A percentile compares a stretch with the other conserved stretches of the same genome.
Conservation (phyloP, 2,113 vertebrate genomes). For the Condylura cristata region DNA sequence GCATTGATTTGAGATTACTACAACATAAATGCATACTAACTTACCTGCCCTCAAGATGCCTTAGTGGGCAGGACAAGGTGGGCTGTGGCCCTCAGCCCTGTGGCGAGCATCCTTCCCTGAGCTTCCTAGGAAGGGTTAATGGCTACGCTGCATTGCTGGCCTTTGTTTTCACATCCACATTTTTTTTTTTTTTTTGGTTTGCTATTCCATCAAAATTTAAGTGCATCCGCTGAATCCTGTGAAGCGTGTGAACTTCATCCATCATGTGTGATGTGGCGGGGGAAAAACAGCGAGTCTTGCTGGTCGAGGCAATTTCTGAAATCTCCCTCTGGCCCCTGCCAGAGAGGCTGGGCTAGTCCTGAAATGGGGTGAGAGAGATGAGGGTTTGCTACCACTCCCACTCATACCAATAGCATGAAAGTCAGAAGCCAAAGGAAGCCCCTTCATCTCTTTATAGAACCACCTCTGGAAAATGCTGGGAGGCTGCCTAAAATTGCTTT, state of each 20-base stretch:
- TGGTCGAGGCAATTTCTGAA: background rate
- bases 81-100: fast-evolving
- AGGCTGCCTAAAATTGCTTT: background rate
- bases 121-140: background rate
- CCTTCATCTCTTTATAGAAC: background rate
- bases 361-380: background rate
- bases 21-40: background rate
- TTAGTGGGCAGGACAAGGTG: background rate
- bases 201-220: background rate
- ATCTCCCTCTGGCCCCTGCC: background rate
- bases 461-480: background rate
- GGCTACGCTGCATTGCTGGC: too few relatives aligned
- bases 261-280: background rate
- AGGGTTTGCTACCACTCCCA: background rate
- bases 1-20: background rate
- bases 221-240: background rate
- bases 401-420: background rate
- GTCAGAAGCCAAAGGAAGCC: background rate
- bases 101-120: fast-evolving
- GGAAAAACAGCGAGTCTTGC: background rate
- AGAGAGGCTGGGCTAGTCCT: background rate
- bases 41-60: background rate
- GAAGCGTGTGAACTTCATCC: background rate
- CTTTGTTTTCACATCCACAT: background rate
- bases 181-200: background rate